Evolutionary conservation across 2,113 vertebrate genomes (phyloP).

Genomic region (Sceloporus undulatus): DNA sequence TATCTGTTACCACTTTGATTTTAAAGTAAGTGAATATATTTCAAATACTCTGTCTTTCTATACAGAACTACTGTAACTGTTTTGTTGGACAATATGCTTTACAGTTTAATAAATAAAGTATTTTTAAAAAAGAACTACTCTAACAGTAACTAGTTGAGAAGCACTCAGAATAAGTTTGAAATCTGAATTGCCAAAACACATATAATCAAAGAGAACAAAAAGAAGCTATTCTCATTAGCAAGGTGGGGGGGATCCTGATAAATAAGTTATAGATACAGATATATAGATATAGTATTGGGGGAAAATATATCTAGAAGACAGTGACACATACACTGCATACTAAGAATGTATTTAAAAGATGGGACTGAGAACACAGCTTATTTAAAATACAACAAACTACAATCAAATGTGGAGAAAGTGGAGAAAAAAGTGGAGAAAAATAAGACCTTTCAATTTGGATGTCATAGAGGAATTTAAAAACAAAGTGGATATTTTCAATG

Average conservation of each 20-base stretch:
- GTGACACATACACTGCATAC: not conserved
- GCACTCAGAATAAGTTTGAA: slow-evolving; percentile 15
- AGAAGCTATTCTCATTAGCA: too few relatives aligned
- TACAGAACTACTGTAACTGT: too few relatives aligned
- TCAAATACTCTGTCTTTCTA: not conserved
- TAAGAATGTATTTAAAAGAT: too few relatives aligned
- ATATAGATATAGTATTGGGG: too few relatives aligned
- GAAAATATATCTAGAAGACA: not conserved
- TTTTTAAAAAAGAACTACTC: not conserved
- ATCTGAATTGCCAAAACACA: slow-evolving; percentile 23
- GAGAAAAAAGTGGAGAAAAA: too few relatives aligned
- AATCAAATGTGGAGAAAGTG: too few relatives aligned
- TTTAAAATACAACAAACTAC: not conserved
- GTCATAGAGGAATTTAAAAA: not conserved
- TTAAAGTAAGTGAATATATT: slow-evolving; percentile 11
- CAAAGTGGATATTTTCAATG: not conserved
- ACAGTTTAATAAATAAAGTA: not conserved
- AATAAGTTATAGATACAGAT: too few relatives aligned
- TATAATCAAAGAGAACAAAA: not conserved
- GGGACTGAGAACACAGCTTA: not conserved
- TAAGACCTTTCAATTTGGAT: not conserved
- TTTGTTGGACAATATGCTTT: too few relatives aligned
- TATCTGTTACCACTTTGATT: not conserved
- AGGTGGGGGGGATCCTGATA: too few relatives aligned
- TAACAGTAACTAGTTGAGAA: not conserved